These are phyloP conservation scores for Drosophila greeni DNA, from an alignment of 2,888 invertebrate genomes.

Conservation along the genomic window DNA sequence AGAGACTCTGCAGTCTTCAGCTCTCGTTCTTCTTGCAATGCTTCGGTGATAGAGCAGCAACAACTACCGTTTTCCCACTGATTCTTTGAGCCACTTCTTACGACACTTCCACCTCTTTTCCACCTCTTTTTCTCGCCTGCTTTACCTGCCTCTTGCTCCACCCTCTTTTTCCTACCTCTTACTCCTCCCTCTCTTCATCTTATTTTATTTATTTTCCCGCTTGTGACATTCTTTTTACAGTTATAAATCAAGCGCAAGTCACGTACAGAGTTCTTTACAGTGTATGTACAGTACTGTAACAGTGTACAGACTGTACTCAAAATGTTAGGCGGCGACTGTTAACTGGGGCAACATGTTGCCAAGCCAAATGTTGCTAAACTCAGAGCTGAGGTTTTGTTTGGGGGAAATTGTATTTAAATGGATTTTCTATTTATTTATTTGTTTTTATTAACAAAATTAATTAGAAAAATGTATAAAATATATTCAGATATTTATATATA, in stretches of 20 bases:
- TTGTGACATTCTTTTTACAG: slow-evolving; percentile 58
- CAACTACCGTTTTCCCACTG: slow-evolving; percentile 34
- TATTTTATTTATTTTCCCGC: slow-evolving; percentile 44
- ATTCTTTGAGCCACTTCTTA: slow-evolving; percentile 36
- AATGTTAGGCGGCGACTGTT: slow-evolving; percentile 4
- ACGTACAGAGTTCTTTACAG: slow-evolving; percentile 49
- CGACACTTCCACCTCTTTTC: slow-evolving; percentile 15
- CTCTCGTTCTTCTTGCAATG: slow-evolving; percentile 24
- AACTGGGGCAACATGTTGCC: slow-evolving; percentile 11
- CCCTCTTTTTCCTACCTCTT: not conserved
- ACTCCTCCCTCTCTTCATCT: not conserved
- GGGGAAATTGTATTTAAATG: not conserved
- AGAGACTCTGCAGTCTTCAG: slow-evolving; percentile 10
- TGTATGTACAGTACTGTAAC: too few relatives aligned
- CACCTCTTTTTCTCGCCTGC: slow-evolving; percentile 1
- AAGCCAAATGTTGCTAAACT: slow-evolving; percentile 4
- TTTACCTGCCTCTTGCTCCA: not conserved
- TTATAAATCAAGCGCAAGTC: slow-evolving; percentile 63
- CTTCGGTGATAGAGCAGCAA: slow-evolving; percentile 29
- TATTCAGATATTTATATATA: not conserved
- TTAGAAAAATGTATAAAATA: not conserved
- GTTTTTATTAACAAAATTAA: too few relatives aligned
- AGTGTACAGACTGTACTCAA: slow-evolving; percentile 13
- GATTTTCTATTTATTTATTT: not conserved
- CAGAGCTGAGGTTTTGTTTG: not conserved